These are phyloP conservation scores for Lerista edwardsae DNA, from an alignment of 2,797 vertebrate genomes.

Conservation along the genomic window DNA sequence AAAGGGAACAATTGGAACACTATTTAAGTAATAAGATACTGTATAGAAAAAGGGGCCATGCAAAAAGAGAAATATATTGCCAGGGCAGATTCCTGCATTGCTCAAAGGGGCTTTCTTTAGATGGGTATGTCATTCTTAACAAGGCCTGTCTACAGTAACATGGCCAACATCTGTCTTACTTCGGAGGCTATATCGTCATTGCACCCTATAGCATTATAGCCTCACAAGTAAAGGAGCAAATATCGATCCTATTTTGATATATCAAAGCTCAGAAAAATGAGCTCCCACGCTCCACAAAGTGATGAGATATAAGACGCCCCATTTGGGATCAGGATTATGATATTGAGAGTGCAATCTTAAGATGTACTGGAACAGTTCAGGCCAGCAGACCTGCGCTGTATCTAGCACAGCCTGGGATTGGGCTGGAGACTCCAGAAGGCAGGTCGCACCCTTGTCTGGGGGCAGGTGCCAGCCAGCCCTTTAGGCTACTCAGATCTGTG, in stretches of 20 bases:
- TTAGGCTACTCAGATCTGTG: no score
- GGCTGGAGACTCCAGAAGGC: no score
- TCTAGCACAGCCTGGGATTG: no score
- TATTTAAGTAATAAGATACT: neutral
- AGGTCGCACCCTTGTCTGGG: no score
- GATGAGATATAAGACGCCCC: neutral
- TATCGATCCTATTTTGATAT: constrained; percentile 8
- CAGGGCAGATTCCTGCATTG: neutral
- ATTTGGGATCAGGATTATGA: neutral
- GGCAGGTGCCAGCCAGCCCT: no score
- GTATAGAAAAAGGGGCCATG: neutral
- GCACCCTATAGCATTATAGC: neutral
- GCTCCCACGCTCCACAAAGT: neutral
- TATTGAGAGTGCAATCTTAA: no score
- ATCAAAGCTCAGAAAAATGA: neutral
- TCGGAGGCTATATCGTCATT: neutral
- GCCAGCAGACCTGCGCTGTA: no score
- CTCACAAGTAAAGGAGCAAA: neutral
- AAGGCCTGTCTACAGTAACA: neutral
- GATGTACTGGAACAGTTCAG: no score
- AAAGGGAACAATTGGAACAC: neutral
- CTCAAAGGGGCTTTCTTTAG: neutral
- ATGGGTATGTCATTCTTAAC: neutral
- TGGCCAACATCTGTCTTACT: neutral
- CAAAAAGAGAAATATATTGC: neutral